Percentiles rank a stretch among this genome's conserved stretches.
These are phyloP conservation scores for Chionoecetes opilio DNA, from an alignment of 1,140 invertebrate genomes.

Conservation along the genomic window DNA sequence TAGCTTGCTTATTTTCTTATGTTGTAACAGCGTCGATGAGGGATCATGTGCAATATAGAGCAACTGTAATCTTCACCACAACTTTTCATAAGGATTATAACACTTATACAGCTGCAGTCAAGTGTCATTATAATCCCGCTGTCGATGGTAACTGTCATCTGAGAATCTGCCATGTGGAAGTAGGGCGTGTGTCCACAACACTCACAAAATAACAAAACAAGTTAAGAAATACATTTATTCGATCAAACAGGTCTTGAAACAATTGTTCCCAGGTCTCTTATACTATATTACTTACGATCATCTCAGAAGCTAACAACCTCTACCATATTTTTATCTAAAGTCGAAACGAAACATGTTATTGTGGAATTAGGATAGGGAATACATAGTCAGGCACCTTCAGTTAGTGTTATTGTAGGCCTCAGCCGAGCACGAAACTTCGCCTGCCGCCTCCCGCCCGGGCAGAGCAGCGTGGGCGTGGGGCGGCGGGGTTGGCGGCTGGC, in stretches of 20 bases:
- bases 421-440: neutral
- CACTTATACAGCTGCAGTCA: too few relatives aligned
- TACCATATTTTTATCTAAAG: neutral
- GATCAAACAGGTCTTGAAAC: constrained; percentile 48
- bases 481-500: neutral
- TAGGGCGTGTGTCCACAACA: too few relatives aligned
- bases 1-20: too few relatives aligned
- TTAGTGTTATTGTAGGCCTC: neutral
- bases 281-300: constrained; percentile 14
- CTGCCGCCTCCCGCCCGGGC: neutral
- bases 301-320: neutral
- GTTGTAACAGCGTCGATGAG: too few relatives aligned
- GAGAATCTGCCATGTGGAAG: too few relatives aligned
- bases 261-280: constrained; percentile 48
- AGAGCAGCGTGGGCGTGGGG: neutral
- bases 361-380: neutral
- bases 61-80: too few relatives aligned
- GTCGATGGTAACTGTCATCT: too few relatives aligned
- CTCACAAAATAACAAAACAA: neutral
- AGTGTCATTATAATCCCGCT: too few relatives aligned
- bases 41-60: too few relatives aligned
- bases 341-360: neutral
- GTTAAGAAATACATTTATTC: constrained; percentile 59
- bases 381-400: constrained; percentile 48
- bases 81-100: too few relatives aligned